Evolutionary conservation across 2,888 invertebrate genomes (phyloP).

Genomic region (Ischnus inquisitorius): DNA sequence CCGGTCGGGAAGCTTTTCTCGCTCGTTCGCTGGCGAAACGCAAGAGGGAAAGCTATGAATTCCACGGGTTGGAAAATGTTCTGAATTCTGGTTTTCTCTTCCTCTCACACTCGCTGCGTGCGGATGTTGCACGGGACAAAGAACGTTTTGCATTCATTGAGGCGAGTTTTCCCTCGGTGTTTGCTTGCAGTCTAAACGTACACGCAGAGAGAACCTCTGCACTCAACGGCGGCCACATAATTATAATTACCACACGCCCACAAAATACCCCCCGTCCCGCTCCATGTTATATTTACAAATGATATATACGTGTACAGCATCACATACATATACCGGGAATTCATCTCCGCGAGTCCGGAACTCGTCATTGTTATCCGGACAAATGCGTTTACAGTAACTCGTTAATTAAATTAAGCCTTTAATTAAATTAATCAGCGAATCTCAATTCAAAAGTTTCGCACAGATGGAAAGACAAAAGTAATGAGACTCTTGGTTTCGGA

Average conservation of each 20-base stretch:
- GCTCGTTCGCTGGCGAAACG: slow-evolving; percentile 22
- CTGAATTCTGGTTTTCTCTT: slow-evolving; percentile 48
- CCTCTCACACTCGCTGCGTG: neutral
- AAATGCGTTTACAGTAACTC: slow-evolving; percentile 30
- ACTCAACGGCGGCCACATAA: slow-evolving; percentile 47
- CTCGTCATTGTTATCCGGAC: slow-evolving; percentile 22
- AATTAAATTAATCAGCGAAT: neutral
- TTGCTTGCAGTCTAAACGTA: slow-evolving; percentile 54
- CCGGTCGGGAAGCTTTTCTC: slow-evolving; percentile 27
- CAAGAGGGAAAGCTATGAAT: slow-evolving; percentile 32
- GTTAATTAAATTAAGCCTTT: slow-evolving; percentile 21
- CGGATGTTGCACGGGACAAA: slow-evolving; percentile 52
- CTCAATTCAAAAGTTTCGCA: neutral
- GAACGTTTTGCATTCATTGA: slow-evolving; percentile 65
- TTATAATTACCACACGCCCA: slow-evolving; percentile 52
- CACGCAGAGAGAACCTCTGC: slow-evolving; percentile 44
- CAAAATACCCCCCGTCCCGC: neutral
- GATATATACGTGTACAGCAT: neutral
- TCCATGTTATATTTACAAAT: slow-evolving; percentile 34
- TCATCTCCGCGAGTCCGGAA: slow-evolving; percentile 24
- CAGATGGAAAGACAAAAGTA: neutral
- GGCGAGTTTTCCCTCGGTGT: slow-evolving; percentile 44
- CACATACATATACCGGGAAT: neutral
- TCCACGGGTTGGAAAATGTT: slow-evolving; percentile 53
- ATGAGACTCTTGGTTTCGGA: neutral